Evolutionary conservation across 2,113 vertebrate species (phyloP).

Genomic region (Myocastor coypus): DNA sequence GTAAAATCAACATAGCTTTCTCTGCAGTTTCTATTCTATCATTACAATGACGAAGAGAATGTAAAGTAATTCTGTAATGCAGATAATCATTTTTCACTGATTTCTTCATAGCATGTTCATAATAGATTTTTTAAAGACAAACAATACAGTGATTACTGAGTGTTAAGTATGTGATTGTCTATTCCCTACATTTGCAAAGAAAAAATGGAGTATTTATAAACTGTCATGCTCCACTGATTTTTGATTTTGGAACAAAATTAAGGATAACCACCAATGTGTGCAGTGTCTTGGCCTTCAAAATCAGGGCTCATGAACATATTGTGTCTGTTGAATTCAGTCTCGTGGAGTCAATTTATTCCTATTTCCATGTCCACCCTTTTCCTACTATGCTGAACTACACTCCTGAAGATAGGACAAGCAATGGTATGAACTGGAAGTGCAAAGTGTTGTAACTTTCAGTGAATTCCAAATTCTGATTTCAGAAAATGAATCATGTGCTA

Average conservation of each 20-base stretch:
- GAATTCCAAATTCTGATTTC: neutral
- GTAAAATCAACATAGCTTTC: slow-evolving; percentile 59
- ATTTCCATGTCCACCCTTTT: slow-evolving; percentile 65
- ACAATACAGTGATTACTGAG: slow-evolving; percentile 77
- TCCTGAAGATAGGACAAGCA: slow-evolving; percentile 54
- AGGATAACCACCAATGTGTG: slow-evolving; percentile 54
- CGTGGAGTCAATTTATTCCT: slow-evolving; percentile 53
- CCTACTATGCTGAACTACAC: slow-evolving; percentile 12
- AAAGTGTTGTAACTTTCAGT: slow-evolving; percentile 58
- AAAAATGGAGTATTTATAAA: slow-evolving; percentile 80
- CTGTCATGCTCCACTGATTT: slow-evolving; percentile 61
- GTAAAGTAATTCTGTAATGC: slow-evolving; percentile 73
- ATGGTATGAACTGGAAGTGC: neutral
- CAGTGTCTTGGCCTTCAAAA: slow-evolving; percentile 67
- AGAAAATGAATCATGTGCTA: neutral
- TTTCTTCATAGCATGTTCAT: slow-evolving; percentile 72
- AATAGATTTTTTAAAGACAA: slow-evolving; percentile 71
- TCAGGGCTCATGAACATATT: slow-evolving; percentile 69
- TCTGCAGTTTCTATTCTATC: slow-evolving; percentile 55
- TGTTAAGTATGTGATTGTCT: slow-evolving; percentile 69
- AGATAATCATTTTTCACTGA: slow-evolving; percentile 69
- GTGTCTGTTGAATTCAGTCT: slow-evolving; percentile 61
- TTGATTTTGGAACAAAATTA: slow-evolving; percentile 80
- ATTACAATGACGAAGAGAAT: slow-evolving; percentile 56
- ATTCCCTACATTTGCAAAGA: slow-evolving; percentile 79